A percentile compares a stretch with the other conserved stretches of the same genome.
phyloP scores from a whole-genome alignment of 2,888 invertebrate genomes.

The Aricia artaxerxes region DNA sequence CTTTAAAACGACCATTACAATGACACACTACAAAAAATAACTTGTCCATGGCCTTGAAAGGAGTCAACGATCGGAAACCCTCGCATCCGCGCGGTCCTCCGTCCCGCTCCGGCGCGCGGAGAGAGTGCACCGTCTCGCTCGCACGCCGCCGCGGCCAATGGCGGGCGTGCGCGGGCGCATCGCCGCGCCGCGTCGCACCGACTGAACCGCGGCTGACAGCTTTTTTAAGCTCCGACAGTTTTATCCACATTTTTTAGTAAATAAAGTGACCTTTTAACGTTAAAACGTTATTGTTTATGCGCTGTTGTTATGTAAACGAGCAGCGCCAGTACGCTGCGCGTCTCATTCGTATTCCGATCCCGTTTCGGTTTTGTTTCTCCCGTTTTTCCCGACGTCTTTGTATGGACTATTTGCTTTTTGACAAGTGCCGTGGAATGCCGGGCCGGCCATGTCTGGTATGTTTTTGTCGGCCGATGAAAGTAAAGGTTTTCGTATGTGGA shows the following conservation, averaged over 20 bases:
- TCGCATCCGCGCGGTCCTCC: constrained; percentile 70
- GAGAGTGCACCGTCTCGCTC: constrained; percentile 51
- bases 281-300: constrained; percentile 27
- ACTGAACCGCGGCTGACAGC: constrained; percentile 75
- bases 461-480: constrained; percentile 47
- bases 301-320: constrained; percentile 23
- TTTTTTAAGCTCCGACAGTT: constrained; percentile 70
- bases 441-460: constrained; percentile 66
- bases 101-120: constrained; percentile 52
- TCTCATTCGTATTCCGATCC: constrained; percentile 60
- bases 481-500: constrained; percentile 41
- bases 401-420: constrained; percentile 71
- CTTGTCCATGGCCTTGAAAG: constrained; percentile 72
- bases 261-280: constrained; percentile 31
- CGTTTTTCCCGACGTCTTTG: constrained; percentile 63
- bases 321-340: background rate
- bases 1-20: constrained; percentile 63
- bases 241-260: constrained; percentile 44
- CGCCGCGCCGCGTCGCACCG: constrained; percentile 74
- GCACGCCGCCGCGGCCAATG: constrained; percentile 61
- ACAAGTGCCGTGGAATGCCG: constrained; percentile 69
- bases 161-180: constrained; percentile 68
- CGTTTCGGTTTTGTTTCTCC: constrained; percentile 71
- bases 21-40: constrained; percentile 68
- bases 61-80: constrained; percentile 78